Base-by-base conservation (phyloP, 2,113 vertebrate species). In the Trematocara macrostoma region DNA sequence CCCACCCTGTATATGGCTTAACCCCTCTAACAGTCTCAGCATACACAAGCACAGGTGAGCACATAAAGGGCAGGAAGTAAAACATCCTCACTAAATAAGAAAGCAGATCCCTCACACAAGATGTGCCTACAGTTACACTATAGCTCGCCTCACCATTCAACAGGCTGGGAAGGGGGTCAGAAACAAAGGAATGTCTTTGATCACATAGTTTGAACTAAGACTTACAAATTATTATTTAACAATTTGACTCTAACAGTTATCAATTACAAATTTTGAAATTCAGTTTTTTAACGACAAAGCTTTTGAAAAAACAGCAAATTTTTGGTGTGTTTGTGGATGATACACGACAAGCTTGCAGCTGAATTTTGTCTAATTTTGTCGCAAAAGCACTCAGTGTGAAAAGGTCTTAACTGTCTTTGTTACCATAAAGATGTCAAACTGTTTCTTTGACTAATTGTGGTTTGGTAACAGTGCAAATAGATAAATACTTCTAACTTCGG, bases 281-380 rank as follows among this genome's bases (percentile, higher is more conserved):
- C 6, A 0, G 1, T 38, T 64, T 38, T 64, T 4, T 2, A 64
- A 64, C 2, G 0, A 35, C 16, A 11, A 35, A 0, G 0, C 2
- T n/a, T 18, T 7, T 35, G 0, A 11, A 64, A 64, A 38, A n/a
- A 0, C 9, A 3, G 2, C 59, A n/a, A 2, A n/a, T 64, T 35
- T 61, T 18, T 1, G 16, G 2, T n/a, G 26, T 59, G 59, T 64
- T 61, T 61, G 15, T 18, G 31, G 57, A 61, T n/a, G 59, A 59
- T 34, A 59, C 29, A 2, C 14, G 0, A 59, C 56, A 34, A 59
- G 14, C 2, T 59, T 59, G 29, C 29, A 16, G 31, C 26, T 16
- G 26, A 31, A 31, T 59, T 59, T 16, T 0, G 0, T 2, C 3
- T 16, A 59, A 59, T 59, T 59, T 59, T 16, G 15, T 59, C 0